These are phyloP conservation scores for Hydraecia micacea DNA, from an alignment of 2,888 invertebrate species.

Conservation along the genomic window DNA sequence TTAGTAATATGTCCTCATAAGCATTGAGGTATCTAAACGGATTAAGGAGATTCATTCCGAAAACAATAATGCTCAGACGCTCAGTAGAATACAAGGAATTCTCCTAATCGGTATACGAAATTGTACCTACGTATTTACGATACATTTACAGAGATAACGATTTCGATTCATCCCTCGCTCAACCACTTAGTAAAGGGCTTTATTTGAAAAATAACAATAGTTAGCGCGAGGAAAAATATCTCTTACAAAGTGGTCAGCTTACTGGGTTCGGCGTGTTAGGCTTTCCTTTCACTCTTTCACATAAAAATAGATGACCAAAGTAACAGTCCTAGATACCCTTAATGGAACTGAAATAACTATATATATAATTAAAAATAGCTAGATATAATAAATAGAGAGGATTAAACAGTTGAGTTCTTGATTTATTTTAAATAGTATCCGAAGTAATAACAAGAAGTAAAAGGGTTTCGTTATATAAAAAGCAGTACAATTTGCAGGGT, in stretches of 20 bases:
- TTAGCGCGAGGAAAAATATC: conserved; percentile 47
- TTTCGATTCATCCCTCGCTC: conserved; percentile 58
- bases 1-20: conserved; percentile 36
- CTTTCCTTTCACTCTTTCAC: conserved; percentile 26
- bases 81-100: conserved; percentile 39
- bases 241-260: conserved; percentile 55
- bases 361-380: background rate
- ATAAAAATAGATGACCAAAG: conserved; percentile 26
- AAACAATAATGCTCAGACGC: conserved; percentile 54
- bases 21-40: conserved; percentile 44
- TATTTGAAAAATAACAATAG: conserved; percentile 62
- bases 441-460: conserved; percentile 21
- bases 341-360: conserved; percentile 14
- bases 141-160: conserved; percentile 58
- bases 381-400: conserved; percentile 6
- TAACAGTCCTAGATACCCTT: conserved; percentile 18
- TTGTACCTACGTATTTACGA: conserved; percentile 57
- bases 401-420: conserved; percentile 11
- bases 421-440: conserved; percentile 1
- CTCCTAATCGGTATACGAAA: conserved; percentile 42
- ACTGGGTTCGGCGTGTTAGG: conserved; percentile 29
- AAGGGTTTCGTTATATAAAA: conserved; percentile 20
- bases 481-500: conserved; percentile 8
- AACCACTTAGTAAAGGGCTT: conserved; percentile 59
- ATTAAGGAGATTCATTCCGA: conserved; percentile 48